Conservation (phyloP, 2,888 invertebrate species). For the Macrosiphum euphorbiae region DNA sequence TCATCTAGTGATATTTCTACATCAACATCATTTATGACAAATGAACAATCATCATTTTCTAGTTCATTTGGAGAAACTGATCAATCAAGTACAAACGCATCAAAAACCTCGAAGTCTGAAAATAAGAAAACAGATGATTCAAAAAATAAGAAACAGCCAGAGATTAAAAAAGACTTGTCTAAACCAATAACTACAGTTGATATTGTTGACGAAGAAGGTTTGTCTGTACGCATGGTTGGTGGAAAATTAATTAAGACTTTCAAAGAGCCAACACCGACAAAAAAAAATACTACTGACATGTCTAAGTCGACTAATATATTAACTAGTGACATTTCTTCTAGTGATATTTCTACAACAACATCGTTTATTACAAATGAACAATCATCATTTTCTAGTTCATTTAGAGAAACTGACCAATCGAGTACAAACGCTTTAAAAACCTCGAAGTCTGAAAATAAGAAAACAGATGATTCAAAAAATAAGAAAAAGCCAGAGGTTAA, state of each 20-base stretch:
- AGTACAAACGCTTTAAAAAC: background rate
- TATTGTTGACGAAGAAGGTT: background rate
- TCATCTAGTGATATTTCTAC: no score
- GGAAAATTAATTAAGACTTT: no score
- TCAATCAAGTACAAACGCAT: background rate
- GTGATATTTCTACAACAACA: background rate
- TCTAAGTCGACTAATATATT: background rate
- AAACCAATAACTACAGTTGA: background rate
- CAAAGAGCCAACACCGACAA: no score
- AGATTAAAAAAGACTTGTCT: background rate
- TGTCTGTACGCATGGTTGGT: no score
- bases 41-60: background rate
- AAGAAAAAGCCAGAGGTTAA: background rate
- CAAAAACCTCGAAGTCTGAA: background rate
- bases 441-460: background rate
- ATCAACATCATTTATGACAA: no score
- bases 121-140: background rate
- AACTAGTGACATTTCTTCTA: background rate
- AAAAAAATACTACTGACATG: no score
- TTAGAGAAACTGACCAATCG: no score
- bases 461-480: background rate
- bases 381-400: background rate
- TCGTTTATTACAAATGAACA: background rate
- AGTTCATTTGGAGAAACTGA: background rate
- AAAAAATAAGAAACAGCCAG: background rate